Conservation (phyloP, 2,888 invertebrate genomes). For the Rutpela maculata region DNA sequence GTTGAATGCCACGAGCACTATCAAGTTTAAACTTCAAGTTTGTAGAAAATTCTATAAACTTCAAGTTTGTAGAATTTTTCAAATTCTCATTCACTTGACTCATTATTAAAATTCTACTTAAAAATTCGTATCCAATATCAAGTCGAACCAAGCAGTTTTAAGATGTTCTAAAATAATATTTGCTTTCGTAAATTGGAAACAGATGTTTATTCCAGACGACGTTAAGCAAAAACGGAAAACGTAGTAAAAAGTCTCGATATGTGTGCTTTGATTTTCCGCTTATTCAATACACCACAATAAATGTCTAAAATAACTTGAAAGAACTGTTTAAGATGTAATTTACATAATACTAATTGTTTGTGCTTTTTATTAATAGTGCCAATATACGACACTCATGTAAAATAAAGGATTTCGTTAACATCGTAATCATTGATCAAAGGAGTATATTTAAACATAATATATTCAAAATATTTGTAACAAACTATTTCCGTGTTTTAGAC, state of each 20-base stretch:
- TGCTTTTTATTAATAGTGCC: neutral
- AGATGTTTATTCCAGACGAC: slow-evolving; percentile 1
- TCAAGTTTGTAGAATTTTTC: no score
- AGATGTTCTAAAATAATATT: neutral
- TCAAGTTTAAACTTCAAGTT: no score
- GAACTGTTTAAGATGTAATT: neutral
- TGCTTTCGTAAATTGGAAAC: neutral
- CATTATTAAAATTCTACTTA: no score
- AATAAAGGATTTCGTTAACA: neutral
- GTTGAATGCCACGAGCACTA: no score
- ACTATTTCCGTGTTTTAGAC: neutral
- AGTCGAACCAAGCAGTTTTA: neutral
- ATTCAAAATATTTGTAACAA: neutral
- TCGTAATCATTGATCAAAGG: neutral
- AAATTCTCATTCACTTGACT: no score
- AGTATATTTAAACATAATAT: neutral
- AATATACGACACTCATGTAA: neutral
- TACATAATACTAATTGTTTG: neutral
- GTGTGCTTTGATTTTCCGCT: neutral
- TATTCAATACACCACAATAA: neutral
- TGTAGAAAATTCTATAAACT: no score
- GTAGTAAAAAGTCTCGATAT: neutral
- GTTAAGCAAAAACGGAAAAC: neutral
- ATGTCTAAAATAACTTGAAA: neutral
- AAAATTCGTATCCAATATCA: no score